Conservation (phyloP, 2,113 vertebrate genomes). For the Mungos mungo region DNA sequence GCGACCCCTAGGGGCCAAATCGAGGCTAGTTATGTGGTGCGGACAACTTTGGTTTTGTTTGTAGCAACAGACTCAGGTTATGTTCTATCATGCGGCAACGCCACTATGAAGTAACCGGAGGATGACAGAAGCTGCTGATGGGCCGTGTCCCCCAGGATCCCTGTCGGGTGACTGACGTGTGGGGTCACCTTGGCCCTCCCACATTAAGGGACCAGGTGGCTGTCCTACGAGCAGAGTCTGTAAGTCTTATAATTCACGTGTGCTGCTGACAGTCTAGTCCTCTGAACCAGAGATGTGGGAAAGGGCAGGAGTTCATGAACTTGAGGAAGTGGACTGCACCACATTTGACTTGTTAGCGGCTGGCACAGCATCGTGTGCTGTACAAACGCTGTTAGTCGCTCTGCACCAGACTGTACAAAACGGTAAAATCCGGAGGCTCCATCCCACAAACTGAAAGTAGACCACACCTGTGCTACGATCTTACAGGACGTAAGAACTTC, state of each 20-base stretch:
- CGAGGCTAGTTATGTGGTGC: too few species aligned
- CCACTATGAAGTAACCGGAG: background rate
- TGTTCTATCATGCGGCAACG: accelerated
- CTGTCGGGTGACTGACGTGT: background rate
- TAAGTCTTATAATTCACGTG: background rate
- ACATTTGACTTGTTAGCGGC: background rate
- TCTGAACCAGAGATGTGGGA: background rate
- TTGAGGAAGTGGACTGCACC: background rate
- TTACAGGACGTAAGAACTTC: background rate
- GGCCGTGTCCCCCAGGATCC: too few species aligned
- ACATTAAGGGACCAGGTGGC: background rate
- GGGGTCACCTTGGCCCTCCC: too few species aligned
- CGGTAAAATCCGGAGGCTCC: background rate
- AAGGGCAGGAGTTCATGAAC: background rate
- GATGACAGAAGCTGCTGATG: accelerated
- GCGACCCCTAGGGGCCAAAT: background rate
- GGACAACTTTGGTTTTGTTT: background rate
- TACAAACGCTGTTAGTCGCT: background rate
- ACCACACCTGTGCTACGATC: background rate
- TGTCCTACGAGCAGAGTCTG: background rate
- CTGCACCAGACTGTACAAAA: too few species aligned
- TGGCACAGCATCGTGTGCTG: too few species aligned
- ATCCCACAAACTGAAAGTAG: background rate
- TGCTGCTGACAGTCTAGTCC: background rate
- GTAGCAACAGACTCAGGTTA: background rate